These are phyloP conservation scores for Daptonema setosum DNA, from an alignment of 2,888 invertebrate species.

Conservation along the genomic window DNA sequence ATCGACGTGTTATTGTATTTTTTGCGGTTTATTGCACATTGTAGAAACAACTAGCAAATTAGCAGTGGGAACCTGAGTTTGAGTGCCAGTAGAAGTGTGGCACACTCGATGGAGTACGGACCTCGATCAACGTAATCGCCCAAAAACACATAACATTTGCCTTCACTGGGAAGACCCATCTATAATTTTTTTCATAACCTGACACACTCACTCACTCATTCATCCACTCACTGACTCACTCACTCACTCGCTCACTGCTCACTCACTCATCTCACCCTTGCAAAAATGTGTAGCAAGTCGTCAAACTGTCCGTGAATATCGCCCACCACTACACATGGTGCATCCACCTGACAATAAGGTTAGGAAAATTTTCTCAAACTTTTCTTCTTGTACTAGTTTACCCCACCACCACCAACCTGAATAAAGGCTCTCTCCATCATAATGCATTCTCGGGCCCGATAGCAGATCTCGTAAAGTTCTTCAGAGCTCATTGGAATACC, in stretches of 20 bases:
- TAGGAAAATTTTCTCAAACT: too few species aligned
- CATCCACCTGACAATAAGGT: too few species aligned
- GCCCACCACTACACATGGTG: conserved; percentile 33
- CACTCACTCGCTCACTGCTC: too few species aligned
- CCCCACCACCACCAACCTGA: conserved; percentile 5
- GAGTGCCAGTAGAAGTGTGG: conserved; percentile 51
- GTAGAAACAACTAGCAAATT: too few species aligned
- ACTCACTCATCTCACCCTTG: background rate
- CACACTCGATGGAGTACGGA: conserved; percentile 50
- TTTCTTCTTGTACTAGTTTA: too few species aligned
- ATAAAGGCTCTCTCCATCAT: conserved; percentile 12
- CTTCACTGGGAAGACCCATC: conserved; percentile 81
- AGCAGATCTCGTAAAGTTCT: conserved; percentile 16
- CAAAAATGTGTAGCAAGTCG: conserved; percentile 71
- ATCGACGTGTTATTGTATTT: too few species aligned
- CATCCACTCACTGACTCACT: too few species aligned
- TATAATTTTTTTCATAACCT: background rate
- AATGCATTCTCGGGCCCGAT: conserved; percentile 17
- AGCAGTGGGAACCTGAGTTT: conserved; percentile 60
- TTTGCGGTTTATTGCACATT: too few species aligned
- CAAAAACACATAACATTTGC: conserved; percentile 86
- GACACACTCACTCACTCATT: too few species aligned
- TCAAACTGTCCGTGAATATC: conserved; percentile 97
- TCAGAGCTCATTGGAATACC: too few species aligned
- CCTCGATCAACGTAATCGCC: conserved; percentile 94